Percentiles rank a stretch among this genome's conserved stretches.
phyloP scores from a whole-genome alignment of 2,888 invertebrate species.

The Tipula vernalis region DNA sequence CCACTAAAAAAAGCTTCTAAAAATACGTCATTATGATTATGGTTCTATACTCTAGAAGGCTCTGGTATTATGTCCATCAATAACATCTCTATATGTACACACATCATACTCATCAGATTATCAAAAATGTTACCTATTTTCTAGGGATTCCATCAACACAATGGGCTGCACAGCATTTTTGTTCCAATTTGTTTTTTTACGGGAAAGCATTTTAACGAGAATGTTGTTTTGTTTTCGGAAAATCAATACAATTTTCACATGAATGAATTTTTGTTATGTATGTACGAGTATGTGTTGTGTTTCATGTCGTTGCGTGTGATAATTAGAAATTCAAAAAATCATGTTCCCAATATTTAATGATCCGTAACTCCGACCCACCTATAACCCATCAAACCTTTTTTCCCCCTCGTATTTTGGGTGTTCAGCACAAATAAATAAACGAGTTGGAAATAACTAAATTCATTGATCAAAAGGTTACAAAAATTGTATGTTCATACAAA shows the following conservation, averaged over 20 bases:
- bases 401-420: too few relatives aligned
- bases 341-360: not conserved
- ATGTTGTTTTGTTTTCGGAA: not conserved
- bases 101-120: not conserved
- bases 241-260: not conserved
- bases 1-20: too few relatives aligned
- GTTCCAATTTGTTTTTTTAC: not conserved
- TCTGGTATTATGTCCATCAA: too few relatives aligned
- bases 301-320: not conserved
- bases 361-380: not conserved
- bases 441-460: not conserved
- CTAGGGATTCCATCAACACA: not conserved
- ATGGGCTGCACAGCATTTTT: not conserved
- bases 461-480: not conserved
- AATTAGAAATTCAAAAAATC: not conserved
- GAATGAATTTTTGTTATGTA: not conserved
- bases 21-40: too few relatives aligned
- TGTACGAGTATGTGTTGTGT: not conserved
- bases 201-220: not conserved
- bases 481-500: not conserved
- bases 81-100: too few relatives aligned
- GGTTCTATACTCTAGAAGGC: too few relatives aligned
- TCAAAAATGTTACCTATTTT: not conserved
- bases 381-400: not conserved
- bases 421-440: not conserved